Evolutionary conservation across 2,888 invertebrate species (phyloP).

Genomic region (Epistrophe eligans): DNA sequence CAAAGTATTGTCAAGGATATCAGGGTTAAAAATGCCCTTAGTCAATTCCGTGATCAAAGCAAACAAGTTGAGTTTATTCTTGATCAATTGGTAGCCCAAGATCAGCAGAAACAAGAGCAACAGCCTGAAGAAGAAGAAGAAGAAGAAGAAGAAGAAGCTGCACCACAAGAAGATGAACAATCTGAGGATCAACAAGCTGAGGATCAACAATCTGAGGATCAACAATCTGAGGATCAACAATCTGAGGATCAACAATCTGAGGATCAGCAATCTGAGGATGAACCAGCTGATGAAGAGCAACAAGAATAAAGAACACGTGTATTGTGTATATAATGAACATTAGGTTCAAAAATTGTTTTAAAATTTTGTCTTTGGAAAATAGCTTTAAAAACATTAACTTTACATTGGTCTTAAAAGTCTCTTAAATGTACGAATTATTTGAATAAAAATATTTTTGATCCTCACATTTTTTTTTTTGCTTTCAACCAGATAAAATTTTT

Average conservation of each 20-base stretch:
- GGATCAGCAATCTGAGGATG: not conserved
- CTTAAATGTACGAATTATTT: not conserved
- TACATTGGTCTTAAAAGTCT: not conserved
- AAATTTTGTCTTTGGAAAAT: no score
- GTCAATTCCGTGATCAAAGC: conserved; percentile 24
- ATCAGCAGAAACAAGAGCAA: conserved; percentile 16
- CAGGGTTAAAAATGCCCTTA: not conserved
- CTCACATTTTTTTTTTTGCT: not conserved
- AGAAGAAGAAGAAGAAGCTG: not conserved
- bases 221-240: no score
- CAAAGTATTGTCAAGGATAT: conserved; percentile 24
- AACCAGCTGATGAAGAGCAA: not conserved
- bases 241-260: no score
- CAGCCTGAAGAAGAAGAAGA: not conserved
- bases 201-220: not conserved
- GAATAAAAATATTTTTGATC: conserved; percentile 6
- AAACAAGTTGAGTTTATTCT: not conserved
- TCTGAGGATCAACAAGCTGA: not conserved
- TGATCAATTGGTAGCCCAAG: conserved; percentile 37
- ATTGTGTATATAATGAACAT: not conserved
- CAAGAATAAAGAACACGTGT: not conserved
- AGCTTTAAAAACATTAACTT: no score
- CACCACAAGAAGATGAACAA: not conserved
- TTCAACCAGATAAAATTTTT: no score
- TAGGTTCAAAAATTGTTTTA: not conserved